A percentile compares a stretch with the other conserved stretches of the same genome.
These are phyloP conservation scores for Illadopsis cleaveri DNA, from an alignment of 2,113 vertebrate genomes.

Conservation along the genomic window DNA sequence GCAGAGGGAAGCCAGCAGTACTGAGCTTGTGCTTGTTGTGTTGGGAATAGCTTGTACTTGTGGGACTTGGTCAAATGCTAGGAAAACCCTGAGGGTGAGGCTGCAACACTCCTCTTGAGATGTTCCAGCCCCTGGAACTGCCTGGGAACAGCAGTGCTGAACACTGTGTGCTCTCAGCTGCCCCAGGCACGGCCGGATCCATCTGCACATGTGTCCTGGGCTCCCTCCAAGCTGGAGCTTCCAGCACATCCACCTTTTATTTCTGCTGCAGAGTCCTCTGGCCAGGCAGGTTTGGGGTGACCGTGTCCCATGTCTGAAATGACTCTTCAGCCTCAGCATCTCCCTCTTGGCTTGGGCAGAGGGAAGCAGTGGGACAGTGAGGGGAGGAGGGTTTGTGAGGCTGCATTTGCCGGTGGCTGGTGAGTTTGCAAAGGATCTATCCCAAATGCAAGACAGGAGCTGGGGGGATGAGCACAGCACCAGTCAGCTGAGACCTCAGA, in stretches of 20 bases:
- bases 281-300: not conserved
- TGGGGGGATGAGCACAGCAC: not conserved
- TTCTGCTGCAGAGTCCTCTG: not conserved
- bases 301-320: not conserved
- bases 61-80: not conserved
- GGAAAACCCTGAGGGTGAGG: not conserved
- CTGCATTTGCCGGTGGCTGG: rapidly evolving
- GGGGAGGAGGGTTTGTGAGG: not conserved
- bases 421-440: not conserved
- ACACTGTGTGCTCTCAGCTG: not conserved
- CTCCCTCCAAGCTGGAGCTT: not conserved
- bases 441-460: not conserved
- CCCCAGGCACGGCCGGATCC: not conserved
- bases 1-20: not conserved
- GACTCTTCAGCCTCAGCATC: not conserved
- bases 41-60: not conserved
- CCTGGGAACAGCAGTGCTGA: not conserved
- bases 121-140: not conserved
- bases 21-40: rapidly evolving
- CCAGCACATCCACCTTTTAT: not conserved
- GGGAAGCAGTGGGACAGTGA: not conserved
- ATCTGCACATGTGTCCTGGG: not conserved
- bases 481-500: not conserved
- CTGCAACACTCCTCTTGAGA: not conserved
- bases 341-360: not conserved